Evolutionary conservation across 2,888 invertebrate species (phyloP).

Genomic region (Linnaemya tessellans): DNA sequence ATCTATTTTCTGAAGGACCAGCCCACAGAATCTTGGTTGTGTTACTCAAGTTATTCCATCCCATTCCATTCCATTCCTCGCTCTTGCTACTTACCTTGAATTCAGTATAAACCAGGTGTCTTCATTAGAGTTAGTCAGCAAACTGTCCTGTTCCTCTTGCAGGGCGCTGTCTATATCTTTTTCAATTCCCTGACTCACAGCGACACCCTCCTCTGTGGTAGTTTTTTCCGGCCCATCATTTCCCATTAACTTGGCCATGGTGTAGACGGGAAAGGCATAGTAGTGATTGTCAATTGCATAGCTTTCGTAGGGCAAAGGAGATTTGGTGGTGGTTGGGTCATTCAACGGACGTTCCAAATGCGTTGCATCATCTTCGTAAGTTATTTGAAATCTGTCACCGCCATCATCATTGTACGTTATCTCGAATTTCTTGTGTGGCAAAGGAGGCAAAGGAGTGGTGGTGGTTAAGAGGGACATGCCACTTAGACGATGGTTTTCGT

Average conservation of each 20-base stretch:
- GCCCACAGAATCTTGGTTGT: no score
- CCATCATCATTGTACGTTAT: slow-evolving; percentile 61
- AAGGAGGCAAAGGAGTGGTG: no score
- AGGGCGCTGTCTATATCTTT: background rate
- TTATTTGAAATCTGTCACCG: slow-evolving; percentile 75
- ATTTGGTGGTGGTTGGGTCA: slow-evolving; percentile 33
- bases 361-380: slow-evolving; percentile 77
- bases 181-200: background rate
- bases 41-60: no score
- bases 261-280: slow-evolving; percentile 79
- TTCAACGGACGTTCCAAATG: slow-evolving; percentile 74
- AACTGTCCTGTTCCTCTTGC: slow-evolving; percentile 19
- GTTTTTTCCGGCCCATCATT: background rate
- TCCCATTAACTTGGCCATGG: slow-evolving; percentile 77
- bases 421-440: slow-evolving; percentile 61
- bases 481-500: slow-evolving; percentile 75
- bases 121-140: slow-evolving; percentile 17
- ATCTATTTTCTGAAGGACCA: no score
- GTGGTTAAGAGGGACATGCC: slow-evolving; percentile 7
- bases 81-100: slow-evolving; percentile 75
- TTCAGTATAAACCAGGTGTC: slow-evolving; percentile 80
- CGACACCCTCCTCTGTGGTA: background rate
- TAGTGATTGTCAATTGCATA: slow-evolving; percentile 76
- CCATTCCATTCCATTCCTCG: no score
- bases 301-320: slow-evolving; percentile 58